Base-by-base conservation (phyloP, 1,140 invertebrate genomes). In the Drosophila gunungcola region DNA sequence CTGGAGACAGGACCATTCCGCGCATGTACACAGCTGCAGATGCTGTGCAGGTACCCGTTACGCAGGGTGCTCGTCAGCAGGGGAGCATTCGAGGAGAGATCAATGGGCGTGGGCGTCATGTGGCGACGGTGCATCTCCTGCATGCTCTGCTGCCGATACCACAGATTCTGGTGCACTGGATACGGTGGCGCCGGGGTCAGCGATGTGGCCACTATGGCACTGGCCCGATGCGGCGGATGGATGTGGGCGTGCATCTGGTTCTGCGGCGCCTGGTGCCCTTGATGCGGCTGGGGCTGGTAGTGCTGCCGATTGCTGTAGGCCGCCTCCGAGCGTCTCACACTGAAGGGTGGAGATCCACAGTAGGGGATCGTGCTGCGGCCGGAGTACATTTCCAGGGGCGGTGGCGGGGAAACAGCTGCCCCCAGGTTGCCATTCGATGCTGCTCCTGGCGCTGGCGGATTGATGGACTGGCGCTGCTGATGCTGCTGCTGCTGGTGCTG, bases 131-230 rank as follows among this genome's bases (percentile, higher is more conserved):
- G 92, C 29, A 92, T 46, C 75, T 92, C 91, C 61, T 96, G 95
- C 86, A 95, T 94, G 58, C 95, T 94, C 73, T 96, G 96, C 78
- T 96, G 96, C 4, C 94, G 93, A 57, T 95, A 93, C 95, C 95
- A 96, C 21, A 96, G 90, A 72, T 95, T 93, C 81, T 96, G 95
- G 89, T 96, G 96, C 7, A 96, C 93, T 29, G 95, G 94, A 93
- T 96, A 95, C 46, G 96, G 95, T 69, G 96, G 94, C 73, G 90
- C 85, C 0, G 85, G 83, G 13, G 82, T 90, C 25, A 85, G 36
- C 6, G 85, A 90, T 0, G 84, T 89, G 1, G 85, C 65, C 36
- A 90, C 85, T 38, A 89, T 85, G 4, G 85, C 85, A 12, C 74
- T 74, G 55, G 68, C 83, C 49, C 68, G 82, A 72, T 85, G 85